These are phyloP conservation scores for Vanacampus margaritifer DNA, from an alignment of 2,113 vertebrate genomes.

Conservation along the genomic window DNA sequence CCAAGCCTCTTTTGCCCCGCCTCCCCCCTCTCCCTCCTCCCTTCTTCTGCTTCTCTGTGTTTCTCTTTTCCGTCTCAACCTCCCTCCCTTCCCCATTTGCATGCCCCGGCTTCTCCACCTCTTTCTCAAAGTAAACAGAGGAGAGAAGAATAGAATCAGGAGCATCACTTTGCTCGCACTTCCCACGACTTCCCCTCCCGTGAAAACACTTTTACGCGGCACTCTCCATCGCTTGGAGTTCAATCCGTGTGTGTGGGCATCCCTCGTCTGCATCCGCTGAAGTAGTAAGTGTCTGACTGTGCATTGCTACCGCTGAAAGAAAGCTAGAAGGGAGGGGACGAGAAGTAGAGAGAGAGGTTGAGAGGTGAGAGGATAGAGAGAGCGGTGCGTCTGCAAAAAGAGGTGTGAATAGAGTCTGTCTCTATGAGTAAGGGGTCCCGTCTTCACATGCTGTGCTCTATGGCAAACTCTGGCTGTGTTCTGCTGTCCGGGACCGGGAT, in stretches of 20 bases:
- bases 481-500: constrained; percentile 90
- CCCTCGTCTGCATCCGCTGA: constrained; percentile 34
- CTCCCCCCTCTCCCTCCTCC: constrained; percentile 13
- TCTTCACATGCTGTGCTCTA: constrained; percentile 93
- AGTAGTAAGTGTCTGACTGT: constrained; percentile 32
- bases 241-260: constrained; percentile 25
- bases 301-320: constrained; percentile 14
- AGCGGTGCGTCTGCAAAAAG: constrained; percentile 33
- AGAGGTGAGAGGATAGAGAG: constrained; percentile 45
- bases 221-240: constrained; percentile 18
- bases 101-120: constrained; percentile 39
- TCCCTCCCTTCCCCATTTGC: constrained; percentile 4
- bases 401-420: constrained; percentile 27
- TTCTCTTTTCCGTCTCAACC: neutral
- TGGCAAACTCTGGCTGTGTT: constrained; percentile 95
- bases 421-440: constrained; percentile 73
- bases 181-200: constrained; percentile 21
- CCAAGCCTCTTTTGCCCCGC: constrained; percentile 33
- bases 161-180: constrained; percentile 36
- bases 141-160: constrained; percentile 30
- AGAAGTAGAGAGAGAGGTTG: constrained; percentile 23
- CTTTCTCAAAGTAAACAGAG: constrained; percentile 60
- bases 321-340: constrained; percentile 23
- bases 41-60: neutral
- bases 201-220: neutral